These are phyloP conservation scores for Iguana delicatissima DNA, from an alignment of 2,797 vertebrate genomes.

Conservation along the genomic window DNA sequence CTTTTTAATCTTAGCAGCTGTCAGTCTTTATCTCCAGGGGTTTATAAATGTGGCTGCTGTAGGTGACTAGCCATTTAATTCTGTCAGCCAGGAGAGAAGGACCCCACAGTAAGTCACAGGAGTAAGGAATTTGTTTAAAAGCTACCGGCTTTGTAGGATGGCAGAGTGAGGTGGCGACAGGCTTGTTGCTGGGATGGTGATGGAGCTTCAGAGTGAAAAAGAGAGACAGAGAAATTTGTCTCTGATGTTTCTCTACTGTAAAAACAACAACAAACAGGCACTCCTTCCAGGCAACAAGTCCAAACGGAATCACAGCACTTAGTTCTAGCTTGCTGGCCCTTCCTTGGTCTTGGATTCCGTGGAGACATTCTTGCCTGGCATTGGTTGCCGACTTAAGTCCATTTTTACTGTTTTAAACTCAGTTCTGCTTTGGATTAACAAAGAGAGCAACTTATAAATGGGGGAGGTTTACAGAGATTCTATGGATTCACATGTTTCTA, in stretches of 20 bases:
- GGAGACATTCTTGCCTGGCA: not conserved
- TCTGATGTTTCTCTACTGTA: not conserved
- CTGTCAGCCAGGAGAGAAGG: not conserved
- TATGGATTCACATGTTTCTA: not conserved
- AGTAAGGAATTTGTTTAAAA: not conserved
- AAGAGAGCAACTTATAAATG: not conserved
- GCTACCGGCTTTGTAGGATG: too few species aligned
- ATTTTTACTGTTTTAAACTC: not conserved
- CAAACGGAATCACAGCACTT: not conserved
- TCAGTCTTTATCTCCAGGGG: not conserved
- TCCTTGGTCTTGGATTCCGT: not conserved
- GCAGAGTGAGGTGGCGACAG: not conserved
- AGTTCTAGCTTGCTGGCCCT: not conserved
- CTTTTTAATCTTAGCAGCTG: not conserved
- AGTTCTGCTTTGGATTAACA: not conserved
- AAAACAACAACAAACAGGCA: not conserved
- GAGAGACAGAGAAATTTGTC: too few species aligned
- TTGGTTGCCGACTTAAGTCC: not conserved
- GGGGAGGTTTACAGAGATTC: not conserved
- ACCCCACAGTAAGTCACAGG: not conserved
- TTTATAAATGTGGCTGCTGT: not conserved
- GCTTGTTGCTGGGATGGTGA: not conserved
- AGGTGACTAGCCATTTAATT: not conserved
- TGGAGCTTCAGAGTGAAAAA: too few species aligned
- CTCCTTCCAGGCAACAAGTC: not conserved